Evolutionary conservation across 1,140 invertebrate genomes (phyloP).

Genomic region (Bradynema listronoti): DNA sequence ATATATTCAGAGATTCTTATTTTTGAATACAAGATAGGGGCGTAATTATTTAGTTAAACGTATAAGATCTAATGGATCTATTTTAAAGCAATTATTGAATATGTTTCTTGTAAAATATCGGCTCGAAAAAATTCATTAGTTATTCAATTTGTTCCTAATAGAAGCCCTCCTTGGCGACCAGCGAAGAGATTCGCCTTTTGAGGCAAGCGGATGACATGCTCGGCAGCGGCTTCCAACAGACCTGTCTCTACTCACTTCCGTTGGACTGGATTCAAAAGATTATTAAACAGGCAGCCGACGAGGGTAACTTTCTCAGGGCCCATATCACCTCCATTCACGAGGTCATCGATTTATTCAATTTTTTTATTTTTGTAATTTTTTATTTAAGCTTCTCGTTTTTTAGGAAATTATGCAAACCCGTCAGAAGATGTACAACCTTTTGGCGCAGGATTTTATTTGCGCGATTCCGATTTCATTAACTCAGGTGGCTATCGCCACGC

Average conservation of each 20-base stretch:
- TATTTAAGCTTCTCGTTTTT: neutral
- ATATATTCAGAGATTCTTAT: no score
- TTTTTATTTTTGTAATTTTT: neutral
- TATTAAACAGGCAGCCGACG: slow-evolving; percentile 2
- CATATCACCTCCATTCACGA: neutral
- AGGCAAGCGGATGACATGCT: neutral
- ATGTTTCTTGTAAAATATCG: no score
- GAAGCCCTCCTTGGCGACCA: slow-evolving; percentile 2
- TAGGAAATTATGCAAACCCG: neutral
- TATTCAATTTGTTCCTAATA: no score
- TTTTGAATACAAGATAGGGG: no score
- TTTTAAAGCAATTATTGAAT: no score
- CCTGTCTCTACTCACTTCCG: slow-evolving; percentile 8
- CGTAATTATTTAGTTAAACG: no score
- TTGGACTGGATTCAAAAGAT: slow-evolving; percentile 18
- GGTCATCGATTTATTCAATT: no score
- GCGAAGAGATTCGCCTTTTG: slow-evolving; percentile 7
- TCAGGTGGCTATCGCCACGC: neutral
- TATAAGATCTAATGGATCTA: no score
- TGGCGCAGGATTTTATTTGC: slow-evolving; percentile 1
- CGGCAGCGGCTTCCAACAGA: neutral
- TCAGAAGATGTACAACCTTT: neutral
- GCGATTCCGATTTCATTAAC: neutral
- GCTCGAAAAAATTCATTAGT: no score
- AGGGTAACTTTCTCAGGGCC: neutral